Base-by-base conservation (phyloP, 2,888 invertebrate species). In the Tolmerus cingulatus region DNA sequence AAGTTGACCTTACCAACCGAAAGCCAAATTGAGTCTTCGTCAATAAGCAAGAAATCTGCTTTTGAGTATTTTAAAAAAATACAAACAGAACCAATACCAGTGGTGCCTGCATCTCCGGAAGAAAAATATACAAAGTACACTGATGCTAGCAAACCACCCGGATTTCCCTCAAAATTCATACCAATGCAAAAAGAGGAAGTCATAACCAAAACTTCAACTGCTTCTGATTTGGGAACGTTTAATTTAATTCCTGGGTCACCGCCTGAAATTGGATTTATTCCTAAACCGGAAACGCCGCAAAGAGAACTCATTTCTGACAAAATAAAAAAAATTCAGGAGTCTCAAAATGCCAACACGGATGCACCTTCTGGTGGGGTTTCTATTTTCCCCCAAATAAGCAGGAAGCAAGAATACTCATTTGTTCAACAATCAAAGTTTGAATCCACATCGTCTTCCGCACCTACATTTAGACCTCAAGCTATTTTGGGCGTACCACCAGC, bases 61-160 rank as follows among this genome's bases (percentile, higher is more conserved):
- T 92, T 95, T 78, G 95, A 95, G 90, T 96, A 94, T 90, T 95
- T 95, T 90, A 95, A 95, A 88, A 94, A 95, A 91, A 94, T 95
- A 30, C 90, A 90, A 86, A 89, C 93, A 91, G 74, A 90, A 90
- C 89, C 91, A 90, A n/a, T 90, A 14, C 57, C 82, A n/a, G 16
- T 23, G 12, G 57, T 57, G 1, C 19, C 30, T 90, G 79, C 91
- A 90, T 12, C 90, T 92, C 77, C 92, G n/a, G 90, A 91, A 66
- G 93, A 93, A 86, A 90, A 92, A 87, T 93, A 93, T 88, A 92
- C 92, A 77, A 93, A 93, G 90, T 93, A 93, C 89, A 92, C 93
- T 89, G 90, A 91, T 74, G 87, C 19, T 74, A 86, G 46, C 16
- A 85, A 46, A 87, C 74, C 57, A 30, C 84, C 57, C 57, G 85